A percentile compares a stretch with the other conserved stretches of the same genome.
Evolutionary conservation across 2,113 vertebrate species (phyloP).

Genomic region (Forbesichthys papilliferus): DNA sequence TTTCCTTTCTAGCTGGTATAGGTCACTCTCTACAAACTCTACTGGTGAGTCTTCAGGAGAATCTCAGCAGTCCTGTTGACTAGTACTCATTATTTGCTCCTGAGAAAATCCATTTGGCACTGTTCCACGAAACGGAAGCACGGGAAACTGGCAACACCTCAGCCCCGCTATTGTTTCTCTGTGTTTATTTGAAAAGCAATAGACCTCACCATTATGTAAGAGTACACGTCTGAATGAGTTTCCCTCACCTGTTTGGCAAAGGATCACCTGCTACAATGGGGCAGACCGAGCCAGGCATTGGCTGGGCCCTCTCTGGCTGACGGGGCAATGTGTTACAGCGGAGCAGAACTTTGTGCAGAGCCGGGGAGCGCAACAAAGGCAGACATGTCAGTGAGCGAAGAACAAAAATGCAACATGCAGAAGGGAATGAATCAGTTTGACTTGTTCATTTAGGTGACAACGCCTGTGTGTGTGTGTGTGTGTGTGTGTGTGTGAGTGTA

Average conservation of each 20-base stretch:
- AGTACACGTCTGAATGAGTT: slow-evolving; percentile 50
- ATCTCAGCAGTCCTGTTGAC: not conserved
- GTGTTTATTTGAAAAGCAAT: slow-evolving; percentile 42
- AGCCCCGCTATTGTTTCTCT: slow-evolving; percentile 21
- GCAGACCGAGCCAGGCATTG: slow-evolving; percentile 64
- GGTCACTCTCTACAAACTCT: slow-evolving; percentile 24
- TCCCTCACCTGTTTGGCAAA: slow-evolving; percentile 56
- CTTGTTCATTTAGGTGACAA: slow-evolving; percentile 52
- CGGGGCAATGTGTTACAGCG: slow-evolving; percentile 52
- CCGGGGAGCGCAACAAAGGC: slow-evolving; percentile 44
- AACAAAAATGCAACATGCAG: slow-evolving; percentile 50
- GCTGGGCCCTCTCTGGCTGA: slow-evolving; percentile 40
- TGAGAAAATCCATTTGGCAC: slow-evolving; percentile 19
- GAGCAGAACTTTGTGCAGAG: slow-evolving; percentile 35
- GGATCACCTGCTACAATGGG: slow-evolving; percentile 61
- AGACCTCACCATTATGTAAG: slow-evolving; percentile 8
- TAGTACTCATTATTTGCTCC: slow-evolving; percentile 27
- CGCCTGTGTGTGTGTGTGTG: not conserved
- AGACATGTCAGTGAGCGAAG: slow-evolving; percentile 64
- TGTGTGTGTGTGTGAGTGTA: not conserved
- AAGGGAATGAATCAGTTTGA: slow-evolving; percentile 59
- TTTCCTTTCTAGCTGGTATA: slow-evolving; percentile 4
- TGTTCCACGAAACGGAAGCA: slow-evolving; percentile 17
- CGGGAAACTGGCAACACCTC: slow-evolving; percentile 34
- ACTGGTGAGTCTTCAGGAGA: not conserved